These are phyloP conservation scores for Rachycentron canadum DNA, from an alignment of 2,797 vertebrate genomes.

Conservation along the genomic window DNA sequence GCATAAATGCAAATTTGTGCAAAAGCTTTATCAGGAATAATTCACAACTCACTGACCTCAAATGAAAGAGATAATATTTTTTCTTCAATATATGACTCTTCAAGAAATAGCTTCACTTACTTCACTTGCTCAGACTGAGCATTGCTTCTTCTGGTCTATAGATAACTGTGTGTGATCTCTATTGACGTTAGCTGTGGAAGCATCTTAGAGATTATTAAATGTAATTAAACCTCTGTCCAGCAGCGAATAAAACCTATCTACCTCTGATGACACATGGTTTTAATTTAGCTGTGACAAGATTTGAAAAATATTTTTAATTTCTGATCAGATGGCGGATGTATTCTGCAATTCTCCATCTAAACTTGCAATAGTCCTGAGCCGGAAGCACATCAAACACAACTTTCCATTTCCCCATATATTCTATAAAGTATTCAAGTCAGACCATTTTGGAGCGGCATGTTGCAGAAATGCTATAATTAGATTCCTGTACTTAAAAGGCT, in stretches of 20 bases:
- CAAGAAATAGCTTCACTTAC: neutral
- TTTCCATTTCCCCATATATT: slow-evolving; percentile 46
- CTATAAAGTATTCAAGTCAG: slow-evolving; percentile 55
- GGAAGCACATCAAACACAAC: slow-evolving; percentile 36
- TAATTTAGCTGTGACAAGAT: slow-evolving; percentile 57
- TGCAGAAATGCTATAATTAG: slow-evolving; percentile 67
- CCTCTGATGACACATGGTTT: slow-evolving; percentile 43
- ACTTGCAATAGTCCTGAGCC: slow-evolving; percentile 14
- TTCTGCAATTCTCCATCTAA: slow-evolving; percentile 34
- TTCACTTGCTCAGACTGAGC: neutral
- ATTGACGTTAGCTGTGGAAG: neutral
- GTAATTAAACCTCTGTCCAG: slow-evolving; percentile 3
- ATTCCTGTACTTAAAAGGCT: slow-evolving; percentile 62
- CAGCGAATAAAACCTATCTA: neutral
- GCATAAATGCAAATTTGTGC: slow-evolving; percentile 64
- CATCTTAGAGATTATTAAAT: neutral
- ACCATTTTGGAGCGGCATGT: slow-evolving; percentile 54
- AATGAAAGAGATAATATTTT: slow-evolving; percentile 5
- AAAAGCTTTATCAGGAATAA: slow-evolving; percentile 10
- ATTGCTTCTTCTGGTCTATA: neutral
- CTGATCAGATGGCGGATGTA: slow-evolving; percentile 20
- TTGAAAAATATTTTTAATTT: slow-evolving; percentile 71
- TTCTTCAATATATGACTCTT: neutral
- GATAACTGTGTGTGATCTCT: neutral
- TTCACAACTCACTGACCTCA: slow-evolving; percentile 27